Conservation (phyloP, 2,797 vertebrate species). For the Galagoides demidoff region DNA sequence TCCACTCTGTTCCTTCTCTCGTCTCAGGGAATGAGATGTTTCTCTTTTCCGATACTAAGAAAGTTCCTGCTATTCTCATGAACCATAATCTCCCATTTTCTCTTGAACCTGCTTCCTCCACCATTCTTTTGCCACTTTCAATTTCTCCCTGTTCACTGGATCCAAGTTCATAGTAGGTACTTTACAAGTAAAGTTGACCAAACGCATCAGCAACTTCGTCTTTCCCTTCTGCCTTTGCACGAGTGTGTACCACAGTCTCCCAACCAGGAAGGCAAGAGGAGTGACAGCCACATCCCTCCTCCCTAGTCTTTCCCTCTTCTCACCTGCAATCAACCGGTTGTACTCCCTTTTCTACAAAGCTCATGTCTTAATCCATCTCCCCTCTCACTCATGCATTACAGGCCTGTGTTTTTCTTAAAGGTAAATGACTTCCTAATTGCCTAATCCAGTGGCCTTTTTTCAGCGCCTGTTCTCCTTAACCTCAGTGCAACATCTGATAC, state of each 20-base stretch:
- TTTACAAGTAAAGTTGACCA: neutral
- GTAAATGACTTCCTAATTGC: constrained; percentile 63
- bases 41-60: neutral
- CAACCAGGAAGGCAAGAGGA: neutral
- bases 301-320: neutral
- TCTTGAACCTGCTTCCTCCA: neutral
- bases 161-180: neutral
- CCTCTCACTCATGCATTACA: neutral
- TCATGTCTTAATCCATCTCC: neutral
- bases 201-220: neutral
- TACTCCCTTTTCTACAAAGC: neutral
- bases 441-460: neutral
- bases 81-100: neutral
- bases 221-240: neutral
- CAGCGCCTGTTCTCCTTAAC: neutral
- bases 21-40: neutral
- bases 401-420: neutral
- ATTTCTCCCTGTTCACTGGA: neutral
- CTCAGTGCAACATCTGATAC: constrained; percentile 40
- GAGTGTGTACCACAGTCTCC: neutral
- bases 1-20: neutral
- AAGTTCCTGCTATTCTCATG: neutral
- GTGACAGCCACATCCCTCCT: no score
- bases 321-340: neutral
- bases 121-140: neutral